Conservation (phyloP, 2,888 invertebrate species). For the Sisyra nigra region DNA sequence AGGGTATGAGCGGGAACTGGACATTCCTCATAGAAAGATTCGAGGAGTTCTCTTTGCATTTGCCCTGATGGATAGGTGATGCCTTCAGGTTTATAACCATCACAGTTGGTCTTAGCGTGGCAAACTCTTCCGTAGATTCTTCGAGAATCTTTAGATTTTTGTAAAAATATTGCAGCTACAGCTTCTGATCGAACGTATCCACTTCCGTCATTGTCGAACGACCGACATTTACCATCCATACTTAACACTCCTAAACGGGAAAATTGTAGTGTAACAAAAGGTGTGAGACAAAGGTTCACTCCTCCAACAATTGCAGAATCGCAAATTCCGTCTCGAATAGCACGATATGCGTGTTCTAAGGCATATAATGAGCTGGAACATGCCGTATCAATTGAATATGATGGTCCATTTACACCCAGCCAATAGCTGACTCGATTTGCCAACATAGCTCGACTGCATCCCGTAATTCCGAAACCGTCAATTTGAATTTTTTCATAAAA, state of each 20-base stretch:
- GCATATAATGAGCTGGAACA: conserved; percentile 90
- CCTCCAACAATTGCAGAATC: conserved; percentile 85
- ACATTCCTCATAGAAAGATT: conserved; percentile 51
- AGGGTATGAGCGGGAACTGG: conserved; percentile 50
- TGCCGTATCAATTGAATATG: conserved; percentile 79
- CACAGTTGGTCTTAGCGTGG: conserved; percentile 23
- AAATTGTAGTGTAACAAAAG: conserved; percentile 80
- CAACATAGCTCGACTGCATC: conserved; percentile 10
- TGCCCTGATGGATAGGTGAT: conserved; percentile 27
- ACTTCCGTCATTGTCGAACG: conserved; percentile 71
- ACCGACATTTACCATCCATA: conserved; percentile 72
- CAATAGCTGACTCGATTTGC: conserved; percentile 82
- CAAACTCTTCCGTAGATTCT: conserved; percentile 32
- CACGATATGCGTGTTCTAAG: conserved; percentile 62
- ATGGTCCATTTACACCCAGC: conserved; percentile 78
- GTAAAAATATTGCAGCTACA: conserved; percentile 50
- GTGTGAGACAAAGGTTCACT: conserved; percentile 70
- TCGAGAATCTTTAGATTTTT: conserved; percentile 38
- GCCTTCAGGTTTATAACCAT: conserved; percentile 25
- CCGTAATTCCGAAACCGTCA: conserved; percentile 22
- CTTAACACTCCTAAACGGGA: conserved; percentile 63
- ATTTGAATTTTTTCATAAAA: conserved; percentile 49
- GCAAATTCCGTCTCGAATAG: conserved; percentile 64
- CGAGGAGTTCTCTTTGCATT: conserved; percentile 41
- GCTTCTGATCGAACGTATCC: conserved; percentile 79